phyloP scores from a whole-genome alignment of 2,888 invertebrate genomes.

The Octonoba sinensis region DNA sequence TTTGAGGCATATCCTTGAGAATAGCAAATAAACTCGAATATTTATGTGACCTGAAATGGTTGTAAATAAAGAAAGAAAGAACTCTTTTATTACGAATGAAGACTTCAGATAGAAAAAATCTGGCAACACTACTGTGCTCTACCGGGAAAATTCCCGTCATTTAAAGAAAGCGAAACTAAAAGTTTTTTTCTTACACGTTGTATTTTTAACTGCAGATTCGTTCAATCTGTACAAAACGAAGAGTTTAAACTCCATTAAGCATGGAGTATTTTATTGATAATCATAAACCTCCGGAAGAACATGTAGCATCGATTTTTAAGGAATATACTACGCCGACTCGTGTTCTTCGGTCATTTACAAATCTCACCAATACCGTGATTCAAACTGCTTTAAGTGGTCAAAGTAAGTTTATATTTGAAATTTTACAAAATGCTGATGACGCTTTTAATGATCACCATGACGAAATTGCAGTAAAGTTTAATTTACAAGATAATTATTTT shows the following conservation, averaged over 20 bases:
- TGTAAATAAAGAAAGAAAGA: too few species aligned
- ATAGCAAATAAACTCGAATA: too few species aligned
- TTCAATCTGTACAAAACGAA: too few species aligned
- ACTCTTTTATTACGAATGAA: too few species aligned
- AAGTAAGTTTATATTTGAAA: constrained; percentile 8
- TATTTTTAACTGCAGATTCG: too few species aligned
- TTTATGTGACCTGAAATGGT: too few species aligned
- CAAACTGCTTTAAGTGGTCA: constrained; percentile 21
- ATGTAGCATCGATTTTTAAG: background rate
- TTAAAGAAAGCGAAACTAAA: too few species aligned
- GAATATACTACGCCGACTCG: background rate
- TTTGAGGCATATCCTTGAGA: too few species aligned
- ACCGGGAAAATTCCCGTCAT: too few species aligned
- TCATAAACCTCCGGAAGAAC: background rate
- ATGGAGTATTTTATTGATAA: background rate
- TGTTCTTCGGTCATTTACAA: background rate
- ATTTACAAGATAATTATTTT: constrained; percentile 8
- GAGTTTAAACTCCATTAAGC: background rate
- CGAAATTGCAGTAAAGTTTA: constrained; percentile 7
- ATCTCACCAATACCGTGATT: constrained; percentile 7
- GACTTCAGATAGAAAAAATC: too few species aligned
- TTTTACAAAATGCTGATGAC: constrained; percentile 20
- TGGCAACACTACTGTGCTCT: too few species aligned
- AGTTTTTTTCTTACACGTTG: too few species aligned
- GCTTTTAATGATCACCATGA: background rate